Base-by-base conservation (phyloP, 1,140 invertebrate genomes). In the Campoletis sonorensis region DNA sequence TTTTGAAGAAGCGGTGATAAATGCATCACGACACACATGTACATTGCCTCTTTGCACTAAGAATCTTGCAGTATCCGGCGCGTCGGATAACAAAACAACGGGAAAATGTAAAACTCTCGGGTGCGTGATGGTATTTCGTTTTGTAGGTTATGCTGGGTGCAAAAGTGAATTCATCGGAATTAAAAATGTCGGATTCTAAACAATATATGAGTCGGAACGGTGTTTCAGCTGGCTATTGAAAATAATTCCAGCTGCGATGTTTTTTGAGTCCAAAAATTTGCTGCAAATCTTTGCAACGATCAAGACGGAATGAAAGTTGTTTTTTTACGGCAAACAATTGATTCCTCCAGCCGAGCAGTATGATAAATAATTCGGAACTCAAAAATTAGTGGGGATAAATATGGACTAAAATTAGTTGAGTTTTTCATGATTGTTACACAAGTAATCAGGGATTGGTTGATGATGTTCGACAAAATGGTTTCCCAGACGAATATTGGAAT, bases 221-320 rank as follows among this genome's bases (percentile, higher is more conserved):
- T 54, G 18, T n/a, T n/a, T 16, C 49, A n/a, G 4, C 15, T n/a
- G 49, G 10, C 15, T 54, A 54, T 13, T 5, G 1, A n/a, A 54
- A 3, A 54, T 51, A 75, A 75, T 45, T 75, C 54, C n/a, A 72
- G 37, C 16, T 4, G 26, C 37, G 51, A 75, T 10, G 27, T 40
- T 40, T 72, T 75, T 45, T n/a, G n/a, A n/a, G 23, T 3, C 49
- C 45, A n/a, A 11, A 72, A 72, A 72, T 33, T 72, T 72, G 33
- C 7, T 15, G n/a, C 4, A 54, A 5, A 23, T 27, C 11, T n/a
- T 16, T 54, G 11, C 27, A 27, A 8, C 37, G 40, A 51, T 15
- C 40, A 21, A 15, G 40, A 13, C 49, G 21, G 23, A 18, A 15
- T 4, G 27, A 54, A 51, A 37, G 45, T 26, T 45, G 26, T 51